phyloP scores from a whole-genome alignment of 2,888 invertebrate species.

The Euplexia lucipara region DNA sequence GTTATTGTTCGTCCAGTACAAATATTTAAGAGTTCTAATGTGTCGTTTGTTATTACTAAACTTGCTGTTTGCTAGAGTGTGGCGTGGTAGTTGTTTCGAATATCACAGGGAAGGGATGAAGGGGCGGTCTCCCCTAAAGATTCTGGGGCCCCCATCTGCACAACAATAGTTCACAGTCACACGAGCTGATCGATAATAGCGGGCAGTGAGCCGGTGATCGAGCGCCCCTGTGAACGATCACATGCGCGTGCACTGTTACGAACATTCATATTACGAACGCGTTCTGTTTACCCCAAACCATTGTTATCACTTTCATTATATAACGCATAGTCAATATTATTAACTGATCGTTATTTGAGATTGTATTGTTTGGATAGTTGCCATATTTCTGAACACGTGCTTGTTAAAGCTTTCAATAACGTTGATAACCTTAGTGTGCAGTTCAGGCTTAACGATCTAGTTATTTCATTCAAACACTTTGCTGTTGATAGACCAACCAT shows the following conservation, averaged over 20 bases:
- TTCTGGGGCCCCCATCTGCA: slow-evolving; percentile 82
- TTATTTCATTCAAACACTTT: slow-evolving; percentile 11
- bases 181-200: slow-evolving; percentile 85
- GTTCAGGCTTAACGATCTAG: slow-evolving; percentile 23
- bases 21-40: slow-evolving; percentile 33
- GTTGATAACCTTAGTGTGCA: slow-evolving; percentile 37
- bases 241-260: slow-evolving; percentile 70
- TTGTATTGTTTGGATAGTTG: slow-evolving; percentile 40
- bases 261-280: slow-evolving; percentile 29
- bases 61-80: slow-evolving; percentile 65
- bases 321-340: slow-evolving; percentile 49
- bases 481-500: not conserved
- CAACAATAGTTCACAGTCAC: slow-evolving; percentile 89
- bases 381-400: slow-evolving; percentile 54
- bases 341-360: slow-evolving; percentile 46
- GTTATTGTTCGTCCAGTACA: slow-evolving; percentile 17
- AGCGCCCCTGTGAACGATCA: slow-evolving; percentile 52
- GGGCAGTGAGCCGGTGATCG: slow-evolving; percentile 60
- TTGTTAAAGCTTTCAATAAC: slow-evolving; percentile 24
- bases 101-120: slow-evolving; percentile 60
- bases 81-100: slow-evolving; percentile 67
- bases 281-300: slow-evolving; percentile 54
- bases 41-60: slow-evolving; percentile 53
- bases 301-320: slow-evolving; percentile 62
- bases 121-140: slow-evolving; percentile 82